Base-by-base conservation (phyloP, 1,140 invertebrate species). In the Zaprionus lachaisei region DNA sequence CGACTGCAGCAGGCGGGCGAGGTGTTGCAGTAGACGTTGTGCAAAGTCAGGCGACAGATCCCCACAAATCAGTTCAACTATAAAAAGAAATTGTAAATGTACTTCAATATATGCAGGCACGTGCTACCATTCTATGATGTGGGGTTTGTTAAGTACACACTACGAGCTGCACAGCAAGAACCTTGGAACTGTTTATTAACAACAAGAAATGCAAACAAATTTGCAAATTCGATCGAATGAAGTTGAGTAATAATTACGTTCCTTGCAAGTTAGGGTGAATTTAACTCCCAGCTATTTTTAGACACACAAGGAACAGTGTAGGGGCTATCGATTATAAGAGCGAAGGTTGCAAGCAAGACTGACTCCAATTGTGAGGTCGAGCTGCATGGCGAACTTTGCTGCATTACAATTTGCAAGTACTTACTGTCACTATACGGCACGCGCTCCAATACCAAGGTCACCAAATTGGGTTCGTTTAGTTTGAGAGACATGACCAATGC, bases 401-500 rank as follows among this genome's bases (percentile, higher is more conserved):
- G 67, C 49, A 38, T 28, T 62, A 58, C 68, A 37, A 67, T 82
- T 82, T 76, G 66, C 54, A 37, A 73, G 65, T 41, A 94, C 95
- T 96, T 93, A 98, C 97, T 95, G 89, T 97, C 94, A 72, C 93
- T 93, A 24, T 95, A 83, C 4, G 98, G 97, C 65, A 98, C 96
- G 37, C 93, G 94, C 93, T 99, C 98, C 15, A 99, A 91, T n/a
- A 97, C 96, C 94, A 97, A 95, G 79, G 95, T 95, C 63, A 98
- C 96, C 6, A 98, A 85, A 44, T 94, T 92, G 38, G 94, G 94
- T 89, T 99, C 97, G 93, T 99, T 99, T 6, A 99, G 94, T 89
- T 96, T 96, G 38, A 99, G 93, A 11, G 98, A 95, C 94, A 97
- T 96, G 86, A 98, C 95, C 2, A 99, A 92, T 17, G 98, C 98